These are phyloP conservation scores for Erebia ligea DNA, from an alignment of 2,888 invertebrate genomes.

Conservation along the genomic window DNA sequence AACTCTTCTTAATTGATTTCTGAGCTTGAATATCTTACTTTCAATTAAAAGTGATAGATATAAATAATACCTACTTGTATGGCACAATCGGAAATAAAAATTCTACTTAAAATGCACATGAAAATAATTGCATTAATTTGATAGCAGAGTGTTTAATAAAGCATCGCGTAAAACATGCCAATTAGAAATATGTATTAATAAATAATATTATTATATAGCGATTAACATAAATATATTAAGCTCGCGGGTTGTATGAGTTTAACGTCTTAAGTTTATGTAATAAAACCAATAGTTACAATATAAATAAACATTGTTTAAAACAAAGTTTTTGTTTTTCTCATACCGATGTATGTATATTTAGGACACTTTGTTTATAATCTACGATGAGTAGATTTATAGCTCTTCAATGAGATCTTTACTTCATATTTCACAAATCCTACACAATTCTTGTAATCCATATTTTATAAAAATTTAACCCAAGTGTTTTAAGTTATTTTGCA, in stretches of 20 bases:
- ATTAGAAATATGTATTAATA: not conserved
- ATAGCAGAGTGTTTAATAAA: not conserved
- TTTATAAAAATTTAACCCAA: not conserved
- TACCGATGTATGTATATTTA: not conserved
- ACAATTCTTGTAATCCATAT: not conserved
- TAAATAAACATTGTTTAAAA: no score
- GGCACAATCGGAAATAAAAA: slow-evolving; percentile 5
- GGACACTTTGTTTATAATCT: not conserved
- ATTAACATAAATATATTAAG: not conserved
- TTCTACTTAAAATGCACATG: not conserved
- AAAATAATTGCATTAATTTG: not conserved
- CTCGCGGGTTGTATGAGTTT: no score
- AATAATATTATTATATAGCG: not conserved
- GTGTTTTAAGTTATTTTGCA: slow-evolving; percentile 16
- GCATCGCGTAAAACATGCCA: not conserved
- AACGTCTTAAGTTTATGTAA: no score
- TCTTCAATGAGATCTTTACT: slow-evolving; percentile 13
- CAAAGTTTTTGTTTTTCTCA: no score
- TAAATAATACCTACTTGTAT: not conserved
- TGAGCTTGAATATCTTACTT: not conserved
- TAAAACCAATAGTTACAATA: no score
- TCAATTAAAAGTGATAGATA: not conserved
- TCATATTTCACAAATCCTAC: not conserved
- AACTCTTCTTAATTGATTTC: not conserved
- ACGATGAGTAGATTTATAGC: not conserved